These are phyloP conservation scores for Lithobates sylvaticus DNA, from an alignment of 2,797 vertebrate species.

Conservation along the genomic window DNA sequence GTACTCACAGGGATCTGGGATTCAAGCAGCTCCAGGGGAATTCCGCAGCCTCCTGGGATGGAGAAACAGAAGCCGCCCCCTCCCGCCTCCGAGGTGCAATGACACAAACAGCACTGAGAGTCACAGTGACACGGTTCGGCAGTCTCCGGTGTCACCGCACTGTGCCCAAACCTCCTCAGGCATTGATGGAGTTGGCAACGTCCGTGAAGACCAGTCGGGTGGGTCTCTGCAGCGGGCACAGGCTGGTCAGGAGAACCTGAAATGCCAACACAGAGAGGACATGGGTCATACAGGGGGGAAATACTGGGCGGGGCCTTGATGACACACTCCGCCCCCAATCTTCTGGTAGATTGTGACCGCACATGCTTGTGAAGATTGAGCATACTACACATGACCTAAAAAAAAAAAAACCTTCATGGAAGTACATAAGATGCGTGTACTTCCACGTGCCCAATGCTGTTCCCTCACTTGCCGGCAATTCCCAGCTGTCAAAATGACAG, in stretches of 20 bases:
- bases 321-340: no score
- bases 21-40: background rate
- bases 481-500: no score
- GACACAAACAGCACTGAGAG: conserved; percentile 14
- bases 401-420: no score
- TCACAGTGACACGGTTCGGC: conserved; percentile 15
- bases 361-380: no score
- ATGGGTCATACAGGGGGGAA: background rate
- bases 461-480: no score
- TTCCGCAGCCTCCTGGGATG: background rate
- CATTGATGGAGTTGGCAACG: conserved; percentile 91
- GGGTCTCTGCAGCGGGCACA: conserved; percentile 90
- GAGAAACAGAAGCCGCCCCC: background rate
- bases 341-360: no score
- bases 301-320: no score
- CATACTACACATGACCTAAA: no score
- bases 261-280: background rate
- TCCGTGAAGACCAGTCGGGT: conserved; percentile 96
- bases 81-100: background rate
- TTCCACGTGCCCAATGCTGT: no score
- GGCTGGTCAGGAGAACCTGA: conserved; percentile 87
- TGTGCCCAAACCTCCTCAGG: conserved; percentile 73
- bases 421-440: no score
- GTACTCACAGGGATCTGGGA: background rate
- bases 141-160: background rate